These are phyloP conservation scores for Sipha flava DNA, from an alignment of 1,140 invertebrate genomes.

Conservation along the genomic window DNA sequence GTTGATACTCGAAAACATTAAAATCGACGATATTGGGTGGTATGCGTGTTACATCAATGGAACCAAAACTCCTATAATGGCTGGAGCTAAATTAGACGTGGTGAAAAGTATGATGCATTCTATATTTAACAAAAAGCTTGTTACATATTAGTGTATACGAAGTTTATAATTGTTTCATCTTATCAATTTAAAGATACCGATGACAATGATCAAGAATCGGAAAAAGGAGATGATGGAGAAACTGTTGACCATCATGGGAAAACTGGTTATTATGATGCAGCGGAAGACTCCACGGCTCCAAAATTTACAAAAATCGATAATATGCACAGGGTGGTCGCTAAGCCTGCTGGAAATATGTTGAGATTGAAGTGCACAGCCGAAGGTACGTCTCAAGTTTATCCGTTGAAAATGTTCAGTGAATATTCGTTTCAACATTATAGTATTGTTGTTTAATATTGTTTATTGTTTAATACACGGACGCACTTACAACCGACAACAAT, in stretches of 20 bases:
- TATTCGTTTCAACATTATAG: too few relatives aligned
- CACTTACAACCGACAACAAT: too few relatives aligned
- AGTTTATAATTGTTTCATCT: background rate
- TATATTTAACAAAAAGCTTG: background rate
- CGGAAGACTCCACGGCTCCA: background rate
- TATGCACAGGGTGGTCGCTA: conserved; percentile 49
- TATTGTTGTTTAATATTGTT: too few relatives aligned
- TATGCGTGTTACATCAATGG: conserved; percentile 78
- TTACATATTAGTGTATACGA: background rate
- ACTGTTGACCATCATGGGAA: background rate
- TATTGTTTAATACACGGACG: too few relatives aligned
- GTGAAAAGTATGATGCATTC: conserved; percentile 51
- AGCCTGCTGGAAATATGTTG: conserved; percentile 59
- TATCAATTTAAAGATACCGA: background rate
- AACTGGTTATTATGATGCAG: background rate
- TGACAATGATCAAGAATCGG: conserved; percentile 16
- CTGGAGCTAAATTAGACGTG: conserved; percentile 74
- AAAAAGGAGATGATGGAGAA: conserved; percentile 6
- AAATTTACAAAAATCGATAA: conserved; percentile 48
- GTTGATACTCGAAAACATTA: conserved; percentile 69
- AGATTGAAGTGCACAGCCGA: conserved; percentile 55
- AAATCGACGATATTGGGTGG: conserved; percentile 76
- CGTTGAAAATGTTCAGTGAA: too few relatives aligned
- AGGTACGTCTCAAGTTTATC: conserved; percentile 40
- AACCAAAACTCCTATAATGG: conserved; percentile 58